Conservation (phyloP, 2,888 invertebrate species). For the Erebia aethiops region DNA sequence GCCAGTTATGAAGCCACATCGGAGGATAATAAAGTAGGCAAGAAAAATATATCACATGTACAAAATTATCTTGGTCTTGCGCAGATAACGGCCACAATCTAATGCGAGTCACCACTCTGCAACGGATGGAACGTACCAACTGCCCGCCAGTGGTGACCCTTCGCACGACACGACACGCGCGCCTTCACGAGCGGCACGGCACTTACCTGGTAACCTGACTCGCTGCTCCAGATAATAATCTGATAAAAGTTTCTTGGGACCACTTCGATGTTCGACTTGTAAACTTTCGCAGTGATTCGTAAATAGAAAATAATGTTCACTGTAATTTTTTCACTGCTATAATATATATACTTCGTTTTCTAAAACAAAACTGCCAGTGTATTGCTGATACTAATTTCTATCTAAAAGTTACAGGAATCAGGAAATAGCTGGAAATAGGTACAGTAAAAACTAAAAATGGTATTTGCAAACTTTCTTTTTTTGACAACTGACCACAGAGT, state of each 20-base stretch:
- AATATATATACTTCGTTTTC: background rate
- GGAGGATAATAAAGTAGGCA: background rate
- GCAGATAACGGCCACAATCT: constrained; percentile 6
- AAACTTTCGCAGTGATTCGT: constrained; percentile 4
- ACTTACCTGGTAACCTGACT: background rate
- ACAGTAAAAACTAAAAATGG: too few species aligned
- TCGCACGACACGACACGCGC: background rate
- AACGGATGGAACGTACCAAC: background rate
- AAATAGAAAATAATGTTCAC: background rate
- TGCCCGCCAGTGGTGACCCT: too few species aligned
- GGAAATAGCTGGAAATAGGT: background rate
- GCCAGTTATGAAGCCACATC: background rate
- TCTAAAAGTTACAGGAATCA: background rate
- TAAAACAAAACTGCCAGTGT: background rate
- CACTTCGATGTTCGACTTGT: background rate
- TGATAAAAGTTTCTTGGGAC: constrained; percentile 23
- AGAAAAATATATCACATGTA: constrained; percentile 4
- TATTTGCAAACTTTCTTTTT: background rate
- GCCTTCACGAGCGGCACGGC: background rate
- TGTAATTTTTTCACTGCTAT: background rate
- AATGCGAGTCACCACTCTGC: background rate
- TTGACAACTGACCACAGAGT: too few species aligned
- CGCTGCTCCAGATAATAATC: constrained; percentile 6
- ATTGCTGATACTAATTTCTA: background rate
- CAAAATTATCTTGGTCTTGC: background rate